phyloP scores from a whole-genome alignment of 53 echinoderm and acorn worm genomes.

The Temnopleurus reevesii region DNA sequence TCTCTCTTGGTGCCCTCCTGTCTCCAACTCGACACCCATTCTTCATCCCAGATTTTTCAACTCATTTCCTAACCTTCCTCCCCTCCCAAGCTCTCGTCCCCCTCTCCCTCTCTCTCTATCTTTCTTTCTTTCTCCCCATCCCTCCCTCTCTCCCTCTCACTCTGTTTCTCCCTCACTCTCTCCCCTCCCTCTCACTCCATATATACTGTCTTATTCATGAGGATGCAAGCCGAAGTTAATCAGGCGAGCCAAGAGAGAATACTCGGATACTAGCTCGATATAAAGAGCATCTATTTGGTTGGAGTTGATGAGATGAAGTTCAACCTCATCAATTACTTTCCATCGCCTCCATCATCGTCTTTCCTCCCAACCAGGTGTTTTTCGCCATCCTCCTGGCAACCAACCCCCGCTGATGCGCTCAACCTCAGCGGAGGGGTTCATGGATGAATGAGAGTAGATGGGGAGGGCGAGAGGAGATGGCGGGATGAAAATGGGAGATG shows the following conservation, averaged over 20 bases:
- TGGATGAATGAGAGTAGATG: neutral
- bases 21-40: too few species aligned
- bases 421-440: neutral
- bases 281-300: slow-evolving; percentile 3
- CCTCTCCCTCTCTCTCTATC: neutral
- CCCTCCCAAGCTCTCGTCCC: neutral
- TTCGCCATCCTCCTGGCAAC: neutral
- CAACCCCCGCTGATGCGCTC: neutral
- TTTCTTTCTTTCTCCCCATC: neutral
- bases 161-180: neutral
- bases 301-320: neutral
- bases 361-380: slow-evolving; percentile 1
- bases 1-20: too few species aligned
- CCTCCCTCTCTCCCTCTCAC: neutral
- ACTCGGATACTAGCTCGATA: neutral
- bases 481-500: neutral
- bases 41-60: too few species aligned
- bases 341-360: neutral
- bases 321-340: neutral
- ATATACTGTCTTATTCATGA: slow-evolving; percentile 21
- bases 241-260: slow-evolving; percentile 28
- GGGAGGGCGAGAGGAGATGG: neutral
- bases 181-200: neutral
- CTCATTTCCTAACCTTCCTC: too few species aligned
- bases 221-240: slow-evolving; percentile 29